Conservation (phyloP, 2,888 invertebrate genomes). For the Cerastis rubricosa region DNA sequence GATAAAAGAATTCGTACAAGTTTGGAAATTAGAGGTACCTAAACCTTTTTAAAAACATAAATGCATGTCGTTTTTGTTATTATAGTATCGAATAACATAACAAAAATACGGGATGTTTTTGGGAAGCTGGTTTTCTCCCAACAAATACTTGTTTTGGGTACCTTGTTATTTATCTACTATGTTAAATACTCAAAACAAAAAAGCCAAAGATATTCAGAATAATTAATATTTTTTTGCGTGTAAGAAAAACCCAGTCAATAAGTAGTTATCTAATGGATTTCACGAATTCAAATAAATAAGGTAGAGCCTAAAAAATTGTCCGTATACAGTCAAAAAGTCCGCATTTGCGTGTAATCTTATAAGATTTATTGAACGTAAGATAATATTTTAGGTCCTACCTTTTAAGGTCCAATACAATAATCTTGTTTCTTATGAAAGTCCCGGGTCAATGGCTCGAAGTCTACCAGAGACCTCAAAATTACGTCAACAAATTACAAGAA, state of each 20-base stretch:
- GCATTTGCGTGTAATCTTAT: not conserved
- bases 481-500: constrained; percentile 8
- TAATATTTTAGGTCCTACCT: constrained; percentile 10
- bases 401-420: constrained; percentile 32
- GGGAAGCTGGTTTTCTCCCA: not conserved
- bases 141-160: not conserved
- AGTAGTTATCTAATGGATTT: not conserved
- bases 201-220: not conserved
- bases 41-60: not conserved
- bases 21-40: not conserved
- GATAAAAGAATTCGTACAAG: not conserved
- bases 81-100: not conserved
- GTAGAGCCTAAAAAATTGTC: not conserved
- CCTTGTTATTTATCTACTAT: not conserved
- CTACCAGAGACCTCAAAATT: constrained; percentile 48
- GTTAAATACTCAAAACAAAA: not conserved
- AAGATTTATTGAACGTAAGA: constrained; percentile 34
- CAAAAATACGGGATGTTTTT: not conserved
- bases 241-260: not conserved
- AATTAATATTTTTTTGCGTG: not conserved
- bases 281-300: not conserved
- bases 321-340: not conserved
- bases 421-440: constrained; percentile 22
- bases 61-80: not conserved
- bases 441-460: constrained; percentile 17